Evolutionary conservation across 2,113 vertebrate genomes (phyloP).

Genomic region (Galeopterus variegatus): DNA sequence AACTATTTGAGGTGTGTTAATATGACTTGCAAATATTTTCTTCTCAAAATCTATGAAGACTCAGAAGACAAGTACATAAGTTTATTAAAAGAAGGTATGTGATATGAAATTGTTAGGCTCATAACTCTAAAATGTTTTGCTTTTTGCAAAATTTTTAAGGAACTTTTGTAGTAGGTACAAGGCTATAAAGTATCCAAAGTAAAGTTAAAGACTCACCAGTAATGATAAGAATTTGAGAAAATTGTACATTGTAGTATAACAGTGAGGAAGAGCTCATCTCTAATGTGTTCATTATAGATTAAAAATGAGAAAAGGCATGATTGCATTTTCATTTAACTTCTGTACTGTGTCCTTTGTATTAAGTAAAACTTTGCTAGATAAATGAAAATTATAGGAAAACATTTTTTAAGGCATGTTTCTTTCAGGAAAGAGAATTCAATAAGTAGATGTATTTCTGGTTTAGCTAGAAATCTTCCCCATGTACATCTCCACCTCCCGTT

Average conservation of each 20-base stretch:
- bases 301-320: background rate
- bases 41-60: background rate
- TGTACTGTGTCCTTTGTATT: background rate
- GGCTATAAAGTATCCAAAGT: background rate
- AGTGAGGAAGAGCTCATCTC: background rate
- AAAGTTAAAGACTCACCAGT: constrained; percentile 19
- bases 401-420: background rate
- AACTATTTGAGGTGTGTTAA: constrained; percentile 23
- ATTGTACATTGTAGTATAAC: background rate
- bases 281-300: background rate
- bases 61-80: background rate
- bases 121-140: background rate
- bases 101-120: background rate
- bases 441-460: background rate
- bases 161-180: background rate
- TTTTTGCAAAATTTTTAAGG: constrained; percentile 42
- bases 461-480: background rate
- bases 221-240: constrained; percentile 12
- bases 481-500: background rate
- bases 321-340: constrained; percentile 46
- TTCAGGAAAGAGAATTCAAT: background rate
- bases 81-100: background rate
- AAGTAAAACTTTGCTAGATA: constrained; percentile 21
- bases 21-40: constrained; percentile 55
- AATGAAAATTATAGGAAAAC: background rate